Evolutionary conservation across 1,140 invertebrate species (phyloP).

Genomic region (Sitodiplosis mosellana): DNA sequence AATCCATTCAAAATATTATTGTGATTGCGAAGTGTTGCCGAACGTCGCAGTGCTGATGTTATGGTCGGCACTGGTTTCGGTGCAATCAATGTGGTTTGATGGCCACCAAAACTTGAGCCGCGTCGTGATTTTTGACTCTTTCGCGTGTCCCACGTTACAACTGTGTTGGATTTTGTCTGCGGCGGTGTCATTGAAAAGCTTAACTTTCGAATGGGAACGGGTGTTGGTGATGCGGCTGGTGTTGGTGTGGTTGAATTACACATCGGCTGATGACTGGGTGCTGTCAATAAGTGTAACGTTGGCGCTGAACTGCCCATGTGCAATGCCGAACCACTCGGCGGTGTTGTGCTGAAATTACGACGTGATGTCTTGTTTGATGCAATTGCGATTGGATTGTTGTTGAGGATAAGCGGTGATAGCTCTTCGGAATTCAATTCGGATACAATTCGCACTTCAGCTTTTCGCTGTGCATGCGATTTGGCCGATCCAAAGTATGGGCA

Average conservation of each 20-base stretch:
- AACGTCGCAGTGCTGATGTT: constrained; percentile 30
- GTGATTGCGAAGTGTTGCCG: constrained; percentile 33
- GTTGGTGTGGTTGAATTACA: background rate
- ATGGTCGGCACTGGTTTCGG: constrained; percentile 23
- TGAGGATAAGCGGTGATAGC: background rate
- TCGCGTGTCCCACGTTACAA: constrained; percentile 42
- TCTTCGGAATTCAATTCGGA: constrained; percentile 10
- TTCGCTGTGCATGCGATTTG: constrained; percentile 22
- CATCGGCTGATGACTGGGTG: background rate
- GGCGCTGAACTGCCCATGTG: no score
- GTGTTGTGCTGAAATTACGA: background rate
- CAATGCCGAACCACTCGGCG: no score
- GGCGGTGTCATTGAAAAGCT: constrained; percentile 13
- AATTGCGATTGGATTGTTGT: background rate
- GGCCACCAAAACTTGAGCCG: constrained; percentile 38
- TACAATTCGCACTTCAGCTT: constrained; percentile 33
- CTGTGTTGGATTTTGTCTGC: constrained; percentile 21
- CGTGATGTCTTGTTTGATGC: background rate
- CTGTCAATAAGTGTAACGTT: background rate
- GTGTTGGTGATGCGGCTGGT: background rate
- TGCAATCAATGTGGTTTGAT: constrained; percentile 27
- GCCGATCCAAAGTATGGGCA: constrained; percentile 57
- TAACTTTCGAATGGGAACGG: constrained; percentile 1
- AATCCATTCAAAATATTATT: constrained; percentile 26
- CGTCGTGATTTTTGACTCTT: constrained; percentile 21